Conservation (phyloP, 2,797 vertebrate species). For the Sandelia bainsii region DNA sequence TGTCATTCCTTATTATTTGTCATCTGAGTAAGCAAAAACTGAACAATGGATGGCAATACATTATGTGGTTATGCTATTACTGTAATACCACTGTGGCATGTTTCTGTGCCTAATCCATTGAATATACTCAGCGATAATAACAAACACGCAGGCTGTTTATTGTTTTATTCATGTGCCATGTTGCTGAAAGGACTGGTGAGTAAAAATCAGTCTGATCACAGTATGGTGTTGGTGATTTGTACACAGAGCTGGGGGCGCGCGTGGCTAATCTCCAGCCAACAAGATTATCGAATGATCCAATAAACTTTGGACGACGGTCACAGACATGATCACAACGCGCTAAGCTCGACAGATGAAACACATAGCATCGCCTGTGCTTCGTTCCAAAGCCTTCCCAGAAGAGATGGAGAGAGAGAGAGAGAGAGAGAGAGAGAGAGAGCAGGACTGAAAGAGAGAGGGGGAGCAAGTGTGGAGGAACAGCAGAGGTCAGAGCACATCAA, state of each 20-base stretch:
- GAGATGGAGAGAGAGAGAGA: conserved; percentile 11
- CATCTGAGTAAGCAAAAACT: conserved; percentile 43
- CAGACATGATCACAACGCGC: conserved; percentile 46
- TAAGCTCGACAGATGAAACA: conserved; percentile 45
- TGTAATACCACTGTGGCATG: neutral
- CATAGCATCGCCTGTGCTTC: conserved; percentile 20
- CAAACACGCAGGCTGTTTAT: conserved; percentile 16
- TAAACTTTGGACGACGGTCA: conserved; percentile 59
- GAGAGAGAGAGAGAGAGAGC: neutral
- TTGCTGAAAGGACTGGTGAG: conserved; percentile 23
- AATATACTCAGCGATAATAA: conserved; percentile 6
- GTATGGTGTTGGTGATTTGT: conserved; percentile 18
- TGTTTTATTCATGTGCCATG: conserved; percentile 34
- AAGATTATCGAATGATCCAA: conserved; percentile 73
- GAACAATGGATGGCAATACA: neutral
- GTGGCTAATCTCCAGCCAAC: conserved; percentile 51
- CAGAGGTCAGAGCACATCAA: conserved; percentile 61
- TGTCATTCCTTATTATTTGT: conserved; percentile 13
- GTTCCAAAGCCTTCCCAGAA: conserved; percentile 28
- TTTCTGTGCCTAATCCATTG: conserved; percentile 3
- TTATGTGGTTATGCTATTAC: neutral
- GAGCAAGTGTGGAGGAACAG: conserved; percentile 1
- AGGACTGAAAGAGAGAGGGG: conserved; percentile 21
- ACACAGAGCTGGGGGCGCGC: conserved; percentile 28
- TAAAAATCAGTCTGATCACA: conserved; percentile 25